phyloP scores from a whole-genome alignment of 2,888 invertebrate species.

The Bellardia bayeri region DNA sequence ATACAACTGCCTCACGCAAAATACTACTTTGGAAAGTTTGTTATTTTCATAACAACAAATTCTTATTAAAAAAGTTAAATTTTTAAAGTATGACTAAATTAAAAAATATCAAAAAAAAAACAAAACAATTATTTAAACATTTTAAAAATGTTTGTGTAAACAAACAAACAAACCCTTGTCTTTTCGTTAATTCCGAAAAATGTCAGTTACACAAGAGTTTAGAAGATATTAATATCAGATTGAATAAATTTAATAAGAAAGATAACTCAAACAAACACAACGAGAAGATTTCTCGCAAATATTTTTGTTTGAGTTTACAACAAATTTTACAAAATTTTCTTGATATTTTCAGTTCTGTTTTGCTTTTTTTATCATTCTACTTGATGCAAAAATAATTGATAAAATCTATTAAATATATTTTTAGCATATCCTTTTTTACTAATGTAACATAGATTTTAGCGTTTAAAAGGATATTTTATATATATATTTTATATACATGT shows the following conservation, averaged over 20 bases:
- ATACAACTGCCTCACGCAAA: too few relatives aligned
- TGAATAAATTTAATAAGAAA: not conserved
- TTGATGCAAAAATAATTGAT: slow-evolving; percentile 33
- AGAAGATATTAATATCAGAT: not conserved
- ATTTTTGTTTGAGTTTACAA: not conserved
- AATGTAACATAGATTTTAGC: slow-evolving; percentile 56
- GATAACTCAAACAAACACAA: not conserved
- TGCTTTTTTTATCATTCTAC: not conserved
- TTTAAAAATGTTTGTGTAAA: not conserved
- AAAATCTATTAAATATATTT: slow-evolving; percentile 54
- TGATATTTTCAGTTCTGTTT: not conserved
- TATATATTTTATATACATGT: too few relatives aligned
- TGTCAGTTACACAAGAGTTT: slow-evolving; percentile 10
- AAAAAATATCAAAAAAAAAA: too few relatives aligned
- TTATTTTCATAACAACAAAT: too few relatives aligned
- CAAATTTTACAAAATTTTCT: not conserved
- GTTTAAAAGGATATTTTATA: not conserved
- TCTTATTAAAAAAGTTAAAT: too few relatives aligned
- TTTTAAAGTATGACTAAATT: too few relatives aligned
- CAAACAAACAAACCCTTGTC: not conserved
- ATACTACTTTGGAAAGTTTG: too few relatives aligned
- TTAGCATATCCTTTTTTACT: slow-evolving; percentile 39
- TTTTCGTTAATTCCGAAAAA: not conserved
- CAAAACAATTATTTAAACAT: too few relatives aligned
- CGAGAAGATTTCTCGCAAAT: not conserved